Evolutionary conservation across 1,140 invertebrate genomes (phyloP), one percentile per base, ranked within the genome.

Genomic region (Apis dorsata): DNA sequence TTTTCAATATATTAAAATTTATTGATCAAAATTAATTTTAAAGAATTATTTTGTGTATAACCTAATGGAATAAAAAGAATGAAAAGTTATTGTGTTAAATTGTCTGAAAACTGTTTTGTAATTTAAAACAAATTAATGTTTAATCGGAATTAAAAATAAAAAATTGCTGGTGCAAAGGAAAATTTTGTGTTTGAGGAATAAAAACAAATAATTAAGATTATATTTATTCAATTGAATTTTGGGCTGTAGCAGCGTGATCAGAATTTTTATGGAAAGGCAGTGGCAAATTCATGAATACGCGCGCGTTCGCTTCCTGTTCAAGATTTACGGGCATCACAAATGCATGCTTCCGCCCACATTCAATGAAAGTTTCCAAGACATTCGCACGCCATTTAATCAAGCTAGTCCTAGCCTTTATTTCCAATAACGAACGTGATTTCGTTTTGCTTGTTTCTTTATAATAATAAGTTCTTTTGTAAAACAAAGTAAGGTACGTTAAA

Each of bases 221-320:
- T 55, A 34, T 80, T 73, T 65, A 53, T 65, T 62, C 78, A n/a
- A 80, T 80, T 49, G 21, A 81, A 81, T 34, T 34, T 34, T 44
- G 63, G 57, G 72, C 11, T 19, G 7, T 21, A 19, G 62, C 70
- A 65, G 57, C 71, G 82, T 74, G 83, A 84, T 83, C 86, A 75
- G 83, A 82, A 89, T 87, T 87, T 85, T 85, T 76, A 81, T 79
- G 76, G 71, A 79, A 73, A 70, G 65, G n/a, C 66, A 74, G 79
- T 82, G 55, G 73, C 82, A 75, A 85, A 73, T 87, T 82, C 74
- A 89, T 78, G 86, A 87, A 85, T 79, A 77, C 57, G 72, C 79
- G 81, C 79, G 84, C 83, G 73, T 88, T 85, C 83, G 83, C 71
- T 89, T 90, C 88, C 88, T 84, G 89, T 88, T 75, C 82, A 79